Evolutionary conservation across 2,888 invertebrate genomes (phyloP).

Genomic region (Pegoplata infirma): DNA sequence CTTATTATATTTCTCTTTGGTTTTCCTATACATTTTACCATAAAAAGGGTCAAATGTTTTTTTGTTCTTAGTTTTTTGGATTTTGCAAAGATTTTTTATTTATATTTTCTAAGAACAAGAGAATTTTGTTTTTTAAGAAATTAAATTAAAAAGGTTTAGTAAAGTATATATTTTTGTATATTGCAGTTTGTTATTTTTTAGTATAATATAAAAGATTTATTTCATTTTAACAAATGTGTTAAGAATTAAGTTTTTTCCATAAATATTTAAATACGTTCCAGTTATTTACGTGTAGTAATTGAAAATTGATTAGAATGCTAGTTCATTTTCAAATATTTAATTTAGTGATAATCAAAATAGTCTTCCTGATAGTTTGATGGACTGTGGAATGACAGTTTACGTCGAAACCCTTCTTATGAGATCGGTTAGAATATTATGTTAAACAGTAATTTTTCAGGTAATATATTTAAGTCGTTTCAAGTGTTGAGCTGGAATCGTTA

Average conservation of each 20-base stretch:
- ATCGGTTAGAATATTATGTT: no score
- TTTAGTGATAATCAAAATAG: no score
- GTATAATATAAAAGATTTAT: conserved; percentile 36
- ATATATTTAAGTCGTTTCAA: no score
- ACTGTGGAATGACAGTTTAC: no score
- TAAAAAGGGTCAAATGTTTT: conserved; percentile 49
- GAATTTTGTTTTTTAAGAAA: conserved; percentile 27
- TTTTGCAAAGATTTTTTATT: conserved; percentile 30
- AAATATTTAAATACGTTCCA: conserved; percentile 36
- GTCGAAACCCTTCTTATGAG: no score
- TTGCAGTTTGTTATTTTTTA: conserved; percentile 1
- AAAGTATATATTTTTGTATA: no score
- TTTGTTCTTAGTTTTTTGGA: no score
- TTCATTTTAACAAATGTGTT: conserved; percentile 39
- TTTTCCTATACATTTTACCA: conserved; percentile 13
- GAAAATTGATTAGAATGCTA: background rate
- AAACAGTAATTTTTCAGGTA: no score
- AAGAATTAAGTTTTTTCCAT: conserved; percentile 30
- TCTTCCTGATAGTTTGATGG: no score
- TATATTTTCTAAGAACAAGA: background rate
- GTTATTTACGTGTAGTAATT: background rate
- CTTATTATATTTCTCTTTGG: no score
- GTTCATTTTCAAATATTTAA: no score
- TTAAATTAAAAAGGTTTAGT: conserved; percentile 49
- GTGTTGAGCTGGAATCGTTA: no score